A percentile compares a stretch with the other conserved stretches of the same genome.
Conservation (phyloP, 2,888 invertebrate genomes). For the Octodonta nipae region DNA sequence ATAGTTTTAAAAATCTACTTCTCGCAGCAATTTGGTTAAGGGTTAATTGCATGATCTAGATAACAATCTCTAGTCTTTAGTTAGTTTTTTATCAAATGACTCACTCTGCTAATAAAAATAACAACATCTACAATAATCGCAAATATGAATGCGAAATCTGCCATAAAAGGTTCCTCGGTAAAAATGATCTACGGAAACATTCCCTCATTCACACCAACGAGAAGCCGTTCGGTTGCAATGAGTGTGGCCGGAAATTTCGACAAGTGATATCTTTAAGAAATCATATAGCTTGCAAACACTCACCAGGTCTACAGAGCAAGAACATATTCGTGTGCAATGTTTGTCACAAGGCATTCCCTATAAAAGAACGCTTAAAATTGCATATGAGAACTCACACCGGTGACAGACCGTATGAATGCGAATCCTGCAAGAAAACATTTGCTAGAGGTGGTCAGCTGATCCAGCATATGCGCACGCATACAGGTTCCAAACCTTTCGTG, state of each 20-base stretch:
- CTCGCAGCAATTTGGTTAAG: slow-evolving; percentile 7
- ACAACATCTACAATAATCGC: slow-evolving; percentile 33
- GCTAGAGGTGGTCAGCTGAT: slow-evolving; percentile 61
- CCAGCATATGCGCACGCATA: slow-evolving; percentile 63
- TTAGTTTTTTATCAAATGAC: slow-evolving; percentile 7
- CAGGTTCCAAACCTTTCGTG: slow-evolving; percentile 55
- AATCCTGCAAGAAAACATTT: slow-evolving; percentile 50
- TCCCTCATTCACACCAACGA: slow-evolving; percentile 51
- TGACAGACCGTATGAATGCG: slow-evolving; percentile 52
- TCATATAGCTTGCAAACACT: slow-evolving; percentile 47
- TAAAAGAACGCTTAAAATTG: slow-evolving; percentile 59
- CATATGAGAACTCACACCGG: slow-evolving; percentile 64
- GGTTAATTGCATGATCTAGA: slow-evolving; percentile 1
- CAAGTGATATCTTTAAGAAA: slow-evolving; percentile 51
- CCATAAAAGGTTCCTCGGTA: slow-evolving; percentile 47
- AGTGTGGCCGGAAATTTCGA: slow-evolving; percentile 50
- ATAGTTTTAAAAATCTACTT: slow-evolving; percentile 23
- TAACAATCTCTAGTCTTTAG: slow-evolving; percentile 19
- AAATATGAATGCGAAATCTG: slow-evolving; percentile 49
- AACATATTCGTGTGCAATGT: slow-evolving; percentile 53
- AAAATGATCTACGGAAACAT: slow-evolving; percentile 55
- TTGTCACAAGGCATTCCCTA: slow-evolving; percentile 62
- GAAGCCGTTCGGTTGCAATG: slow-evolving; percentile 47
- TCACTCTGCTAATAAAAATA: slow-evolving; percentile 36
- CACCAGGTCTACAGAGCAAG: slow-evolving; percentile 29